A percentile compares a stretch with the other conserved stretches of the same genome.
phyloP scores from a whole-genome alignment of 2,888 invertebrate species.

The Xestobium rufovillosum region DNA sequence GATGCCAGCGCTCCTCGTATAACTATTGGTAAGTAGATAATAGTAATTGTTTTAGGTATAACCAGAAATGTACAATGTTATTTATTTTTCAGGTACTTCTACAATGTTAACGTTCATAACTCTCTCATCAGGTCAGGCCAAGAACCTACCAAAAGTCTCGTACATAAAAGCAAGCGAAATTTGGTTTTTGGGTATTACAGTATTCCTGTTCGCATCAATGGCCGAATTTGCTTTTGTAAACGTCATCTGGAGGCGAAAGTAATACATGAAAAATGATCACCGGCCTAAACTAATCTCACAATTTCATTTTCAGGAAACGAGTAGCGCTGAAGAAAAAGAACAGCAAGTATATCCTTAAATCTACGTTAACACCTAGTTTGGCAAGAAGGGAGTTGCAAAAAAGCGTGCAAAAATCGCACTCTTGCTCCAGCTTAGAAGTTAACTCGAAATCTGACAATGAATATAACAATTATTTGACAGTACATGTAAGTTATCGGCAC shows the following conservation, averaged over 20 bases:
- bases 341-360: conserved; percentile 77
- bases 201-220: conserved; percentile 77
- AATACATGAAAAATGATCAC: too few species aligned
- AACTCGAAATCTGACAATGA: conserved; percentile 14
- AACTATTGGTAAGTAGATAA: conserved; percentile 64
- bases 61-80: too few species aligned
- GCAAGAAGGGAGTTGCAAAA: conserved; percentile 64
- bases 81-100: conserved; percentile 71
- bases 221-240: conserved; percentile 86
- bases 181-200: conserved; percentile 80
- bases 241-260: conserved; percentile 80
- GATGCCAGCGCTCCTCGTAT: conserved; percentile 81
- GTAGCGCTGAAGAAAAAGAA: conserved; percentile 34
- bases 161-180: conserved; percentile 87
- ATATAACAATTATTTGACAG: conserved; percentile 30
- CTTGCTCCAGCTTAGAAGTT: conserved; percentile 59
- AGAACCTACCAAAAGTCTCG: conserved; percentile 79
- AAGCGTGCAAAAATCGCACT: conserved; percentile 60
- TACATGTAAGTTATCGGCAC: conserved; percentile 31
- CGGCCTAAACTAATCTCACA: too few species aligned
- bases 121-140: conserved; percentile 75
- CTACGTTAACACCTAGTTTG: conserved; percentile 71
- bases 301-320: conserved; percentile 32
- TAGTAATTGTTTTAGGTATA: too few species aligned
- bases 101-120: conserved; percentile 86